Conservation (phyloP, 2,113 vertebrate genomes). For the Sphaerodactylus townsendi region DNA sequence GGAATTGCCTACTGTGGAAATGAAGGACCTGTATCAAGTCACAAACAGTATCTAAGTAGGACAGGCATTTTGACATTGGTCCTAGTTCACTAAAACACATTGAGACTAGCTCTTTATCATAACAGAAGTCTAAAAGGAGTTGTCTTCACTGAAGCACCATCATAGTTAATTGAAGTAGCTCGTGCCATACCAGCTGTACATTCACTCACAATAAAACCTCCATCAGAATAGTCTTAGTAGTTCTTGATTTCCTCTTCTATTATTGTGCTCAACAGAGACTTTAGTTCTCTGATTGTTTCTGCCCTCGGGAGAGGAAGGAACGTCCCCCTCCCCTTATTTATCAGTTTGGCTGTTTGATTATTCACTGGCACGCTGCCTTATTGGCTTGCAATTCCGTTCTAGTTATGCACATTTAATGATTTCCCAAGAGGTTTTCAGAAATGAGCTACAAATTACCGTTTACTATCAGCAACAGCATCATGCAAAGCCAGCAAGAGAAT, state of each 20-base stretch:
- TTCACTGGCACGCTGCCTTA: neutral
- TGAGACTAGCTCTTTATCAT: neutral
- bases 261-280: neutral
- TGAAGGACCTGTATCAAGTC: neutral
- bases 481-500: constrained; percentile 32
- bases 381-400: neutral
- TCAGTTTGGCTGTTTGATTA: neutral
- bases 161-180: neutral
- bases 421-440: neutral
- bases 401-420: constrained; percentile 1
- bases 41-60: neutral
- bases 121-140: neutral
- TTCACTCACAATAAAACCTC: neutral
- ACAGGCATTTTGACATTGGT: neutral
- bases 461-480: constrained; percentile 4
- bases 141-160: neutral
- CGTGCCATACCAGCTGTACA: too few species aligned
- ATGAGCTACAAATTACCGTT: neutral
- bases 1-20: neutral
- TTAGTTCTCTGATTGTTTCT: neutral
- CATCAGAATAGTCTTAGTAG: neutral
- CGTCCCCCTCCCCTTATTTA: neutral
- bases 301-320: neutral
- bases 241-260: neutral
- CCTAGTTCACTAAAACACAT: neutral